Conservation (phyloP, 2,797 vertebrate genomes). For the Parauchenoglanis ngamensis region DNA sequence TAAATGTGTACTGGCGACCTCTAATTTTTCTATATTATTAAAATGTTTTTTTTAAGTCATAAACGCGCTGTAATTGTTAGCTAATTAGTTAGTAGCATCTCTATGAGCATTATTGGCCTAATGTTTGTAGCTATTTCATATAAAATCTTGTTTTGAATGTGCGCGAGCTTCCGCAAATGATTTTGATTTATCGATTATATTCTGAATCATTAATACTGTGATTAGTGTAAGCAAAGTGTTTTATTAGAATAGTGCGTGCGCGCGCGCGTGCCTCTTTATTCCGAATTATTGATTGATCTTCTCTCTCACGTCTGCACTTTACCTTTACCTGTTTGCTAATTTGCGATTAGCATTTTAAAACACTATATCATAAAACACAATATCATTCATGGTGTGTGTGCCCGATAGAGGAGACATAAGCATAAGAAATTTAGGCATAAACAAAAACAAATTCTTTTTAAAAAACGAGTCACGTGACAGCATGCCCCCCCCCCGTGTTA, state of each 20-base stretch:
- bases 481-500: background rate
- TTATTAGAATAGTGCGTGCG: background rate
- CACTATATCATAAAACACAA: background rate
- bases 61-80: background rate
- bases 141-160: background rate
- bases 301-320: background rate
- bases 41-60: background rate
- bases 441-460: background rate
- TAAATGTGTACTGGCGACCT: background rate
- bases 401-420: background rate
- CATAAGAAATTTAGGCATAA: background rate
- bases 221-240: background rate
- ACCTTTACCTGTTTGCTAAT: background rate
- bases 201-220: background rate
- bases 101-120: background rate
- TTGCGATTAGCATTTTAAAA: background rate
- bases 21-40: background rate
- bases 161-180: background rate
- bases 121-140: background rate
- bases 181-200: background rate
- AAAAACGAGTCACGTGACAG: background rate
- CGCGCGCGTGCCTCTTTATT: background rate
- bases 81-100: background rate
- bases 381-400: background rate
- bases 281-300: background rate